Conservation (phyloP, 2,888 invertebrate species). For the Auanema sp. region DNA sequence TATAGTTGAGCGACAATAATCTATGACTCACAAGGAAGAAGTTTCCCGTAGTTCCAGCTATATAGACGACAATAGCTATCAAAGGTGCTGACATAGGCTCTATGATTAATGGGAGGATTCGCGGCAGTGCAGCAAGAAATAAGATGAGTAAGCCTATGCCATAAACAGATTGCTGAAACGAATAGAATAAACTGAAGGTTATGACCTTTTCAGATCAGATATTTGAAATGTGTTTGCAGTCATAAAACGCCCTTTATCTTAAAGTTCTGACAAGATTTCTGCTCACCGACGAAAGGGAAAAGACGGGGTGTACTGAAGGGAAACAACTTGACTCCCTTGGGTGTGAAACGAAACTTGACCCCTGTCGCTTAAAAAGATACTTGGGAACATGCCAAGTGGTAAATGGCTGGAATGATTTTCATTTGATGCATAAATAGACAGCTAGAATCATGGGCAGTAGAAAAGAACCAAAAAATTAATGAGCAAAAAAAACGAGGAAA, state of each 20-base stretch:
- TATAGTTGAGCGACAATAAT: background rate
- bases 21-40: conserved; percentile 50
- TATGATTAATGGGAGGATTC: conserved; percentile 35
- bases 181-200: background rate
- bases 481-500: too few relatives aligned
- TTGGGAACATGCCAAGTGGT: too few relatives aligned
- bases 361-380: too few relatives aligned
- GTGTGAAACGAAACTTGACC: too few relatives aligned
- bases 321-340: background rate
- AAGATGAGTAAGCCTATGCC: conserved; percentile 59
- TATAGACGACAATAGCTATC: conserved; percentile 47
- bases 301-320: background rate
- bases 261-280: background rate
- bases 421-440: too few relatives aligned
- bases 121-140: conserved; percentile 53
- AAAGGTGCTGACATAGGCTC: conserved; percentile 50
- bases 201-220: too few relatives aligned
- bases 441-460: too few relatives aligned
- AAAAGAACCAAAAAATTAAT: too few relatives aligned
- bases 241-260: background rate
- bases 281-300: background rate
- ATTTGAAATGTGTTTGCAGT: background rate
- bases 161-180: conserved; percentile 60
- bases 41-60: conserved; percentile 53
- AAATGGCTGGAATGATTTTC: too few relatives aligned